Base-by-base conservation (phyloP, 2,888 invertebrate genomes). In the Euzophera pinguis region DNA sequence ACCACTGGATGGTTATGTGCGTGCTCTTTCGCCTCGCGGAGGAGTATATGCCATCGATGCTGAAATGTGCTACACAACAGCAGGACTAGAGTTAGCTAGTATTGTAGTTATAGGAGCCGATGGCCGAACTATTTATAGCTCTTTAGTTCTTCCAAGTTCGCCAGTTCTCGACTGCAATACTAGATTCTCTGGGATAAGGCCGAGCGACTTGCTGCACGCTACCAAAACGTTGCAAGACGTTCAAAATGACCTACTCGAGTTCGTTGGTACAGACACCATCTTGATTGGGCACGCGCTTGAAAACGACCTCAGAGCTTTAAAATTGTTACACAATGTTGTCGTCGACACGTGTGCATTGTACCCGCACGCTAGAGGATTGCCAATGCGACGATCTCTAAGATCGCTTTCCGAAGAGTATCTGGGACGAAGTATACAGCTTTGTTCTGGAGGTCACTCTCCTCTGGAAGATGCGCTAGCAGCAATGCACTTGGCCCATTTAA, bases 261-360 rank as follows among this genome's bases (percentile, higher is more conserved):
- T 98, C 59, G 92, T 98, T 57, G 92, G 92, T 56, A 93, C 93
- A 4, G 94, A 97, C 56, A 96, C 98, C 4, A 96, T 99, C 53
- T 90, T 99, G 3, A 94, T 99, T 56, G 99, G 99, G 0, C 99
- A 99, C 83, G 97, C 96, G 13, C 89, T 99, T 62, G 98, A 99
- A 69, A 98, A 97, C 76, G 99, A 99, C 85, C 89, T 99, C 53
- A 92, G 96, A 13, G 96, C 96, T 0, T 80, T 99, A 54, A 95
- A 95, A 73, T 89, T 99, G 38, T 90, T 98, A 7, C 99, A 99
- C 74, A 84, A 91, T 2, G 94, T 92, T 0, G 94, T 98, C 7
- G 94, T 99, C 51, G 99, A 99, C 74, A 99, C 99, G 0, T 94
- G 97, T 27, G 92, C 97, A 17, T 84, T 95, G 37, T 99, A 96